These are phyloP conservation scores for Archips crataeganus DNA, from an alignment of 2,888 invertebrate species.

Conservation along the genomic window DNA sequence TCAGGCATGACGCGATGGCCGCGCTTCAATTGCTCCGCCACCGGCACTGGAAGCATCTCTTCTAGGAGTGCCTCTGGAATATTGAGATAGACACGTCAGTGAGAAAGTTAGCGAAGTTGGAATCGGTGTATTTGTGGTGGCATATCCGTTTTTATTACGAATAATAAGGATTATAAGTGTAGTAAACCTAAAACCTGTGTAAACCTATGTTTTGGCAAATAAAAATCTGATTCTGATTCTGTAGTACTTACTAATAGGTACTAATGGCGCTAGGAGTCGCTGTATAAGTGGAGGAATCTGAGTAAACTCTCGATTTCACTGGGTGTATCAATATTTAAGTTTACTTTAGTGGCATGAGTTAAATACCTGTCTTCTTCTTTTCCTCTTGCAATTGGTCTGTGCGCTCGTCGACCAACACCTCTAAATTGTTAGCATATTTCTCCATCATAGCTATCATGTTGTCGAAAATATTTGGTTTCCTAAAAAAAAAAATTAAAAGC, in stretches of 20 bases:
- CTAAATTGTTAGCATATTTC: constrained; percentile 97
- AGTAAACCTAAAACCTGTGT: no score
- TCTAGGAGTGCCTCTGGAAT: constrained; percentile 91
- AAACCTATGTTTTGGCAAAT: no score
- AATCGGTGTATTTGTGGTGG: neutral
- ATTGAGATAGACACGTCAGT: constrained; percentile 1
- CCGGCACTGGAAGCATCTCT: constrained; percentile 95
- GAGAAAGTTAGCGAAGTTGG: neutral
- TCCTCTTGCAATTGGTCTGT: constrained; percentile 97
- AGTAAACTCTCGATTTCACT: no score
- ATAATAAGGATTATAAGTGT: no score
- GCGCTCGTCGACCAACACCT: constrained; percentile 96
- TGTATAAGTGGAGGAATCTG: no score
- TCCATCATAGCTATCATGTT: constrained; percentile 99
- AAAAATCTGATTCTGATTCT: no score
- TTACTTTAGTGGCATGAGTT: no score
- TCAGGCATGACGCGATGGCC: constrained; percentile 96
- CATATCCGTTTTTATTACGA: no score
- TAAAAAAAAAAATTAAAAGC: constrained; percentile 61
- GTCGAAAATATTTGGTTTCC: constrained; percentile 98
- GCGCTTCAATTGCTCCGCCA: constrained; percentile 96
- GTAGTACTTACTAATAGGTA: no score
- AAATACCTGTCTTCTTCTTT: constrained; percentile 95
- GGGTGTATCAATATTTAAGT: no score
- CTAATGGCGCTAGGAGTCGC: no score